Base-by-base conservation (phyloP, 1,140 invertebrate genomes). In the Lasioglossum baleicum region DNA sequence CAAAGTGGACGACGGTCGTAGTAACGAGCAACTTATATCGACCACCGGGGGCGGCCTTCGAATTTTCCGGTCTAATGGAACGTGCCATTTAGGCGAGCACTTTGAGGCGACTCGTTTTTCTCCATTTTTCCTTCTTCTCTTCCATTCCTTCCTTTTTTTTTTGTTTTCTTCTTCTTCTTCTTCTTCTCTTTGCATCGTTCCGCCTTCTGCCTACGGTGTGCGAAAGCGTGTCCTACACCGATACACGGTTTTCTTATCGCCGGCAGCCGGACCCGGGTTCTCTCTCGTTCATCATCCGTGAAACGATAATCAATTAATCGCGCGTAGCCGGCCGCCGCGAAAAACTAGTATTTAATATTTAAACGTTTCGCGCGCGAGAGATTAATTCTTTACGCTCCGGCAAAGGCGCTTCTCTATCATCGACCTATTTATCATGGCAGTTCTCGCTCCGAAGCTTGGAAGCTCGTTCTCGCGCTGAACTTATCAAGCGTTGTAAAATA, bases 31-130 rank as follows among this genome's bases (percentile, higher is more conserved):
- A 74, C 72, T 80, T 75, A 51, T 72, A 85, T 85, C 73, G 80
- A 86, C 53, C 72, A 44, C 48, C 56, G n/a, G 66, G n/a, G 66
- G 40, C 76, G 73, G 75, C 82, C 79, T 86, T 87, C 77, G 82
- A 86, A 83, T 87, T 87, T 86, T 83, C 84, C 84, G 64, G 64
- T 81, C 84, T 69, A 80, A 61, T 67, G 73, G 60, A 86, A 86
- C 82, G 70, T 64, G 63, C 70, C 60, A 73, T 86, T 83, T 80
- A 83, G 71, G 67, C 31, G 53, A 53, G 11, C 73, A 58, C 75
- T 83, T 86, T 73, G 71, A 75, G 64, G 40, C 78, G n/a, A 63
- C 40, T 58, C 58, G 56, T 51, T 80, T 80, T 80, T 75, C 64
- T 65, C 63, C 15, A 8, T 31, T 51, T 2, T 26, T 20, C 13